Evolutionary conservation across 1,140 invertebrate species (phyloP), one percentile per base, ranked within the genome.

Genomic region (Leptestheria dahalacensis): DNA sequence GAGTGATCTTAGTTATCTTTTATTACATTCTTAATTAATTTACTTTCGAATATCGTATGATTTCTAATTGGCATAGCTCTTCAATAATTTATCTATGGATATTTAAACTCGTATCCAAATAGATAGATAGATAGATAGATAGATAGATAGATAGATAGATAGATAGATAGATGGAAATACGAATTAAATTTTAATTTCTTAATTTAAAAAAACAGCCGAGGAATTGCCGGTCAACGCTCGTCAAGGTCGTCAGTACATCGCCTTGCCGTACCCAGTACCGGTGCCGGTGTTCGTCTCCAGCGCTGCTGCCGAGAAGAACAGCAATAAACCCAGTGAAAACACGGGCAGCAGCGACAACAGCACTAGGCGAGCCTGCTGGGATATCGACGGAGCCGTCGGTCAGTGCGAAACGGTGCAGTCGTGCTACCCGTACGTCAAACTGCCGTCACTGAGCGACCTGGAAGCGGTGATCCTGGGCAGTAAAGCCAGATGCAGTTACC

Each of bases 371-470:
- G 33, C 33, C 33, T 41, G 33, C 15, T 41, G 33, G 33, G 33
- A 41, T 15, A 9, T 41, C 6, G 15, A 41, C 6, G 86, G 85
- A 10, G 75, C 79, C 61, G 71, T 80, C 2, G 87, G 86, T 10
- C 75, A 75, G 29, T 90, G 86, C 67, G 81, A 81, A 6, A 81
- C 79, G 21, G 88, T 87, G 68, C 77, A 79, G 52, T 76, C 82
- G 65, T 89, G 86, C 67, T 88, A 86, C 68, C 85, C 85, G 0
- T 79, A 83, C 66, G 81, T 84, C 67, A 85, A 86, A 70, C 70
- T 78, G 6, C 79, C 82, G 0, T 76, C 82, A 62, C 66, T 84
- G 1, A 75, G 74, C 29, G 77, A 77, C 29, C 78, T 76, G 65
- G 82, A 85, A 49, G 78, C 79, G 10, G 86, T 82, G 82, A 74